Evolutionary conservation across 2,113 vertebrate species (phyloP), one percentile per base, ranked within the genome.

Genomic region (Triplophysa dalaica): DNA sequence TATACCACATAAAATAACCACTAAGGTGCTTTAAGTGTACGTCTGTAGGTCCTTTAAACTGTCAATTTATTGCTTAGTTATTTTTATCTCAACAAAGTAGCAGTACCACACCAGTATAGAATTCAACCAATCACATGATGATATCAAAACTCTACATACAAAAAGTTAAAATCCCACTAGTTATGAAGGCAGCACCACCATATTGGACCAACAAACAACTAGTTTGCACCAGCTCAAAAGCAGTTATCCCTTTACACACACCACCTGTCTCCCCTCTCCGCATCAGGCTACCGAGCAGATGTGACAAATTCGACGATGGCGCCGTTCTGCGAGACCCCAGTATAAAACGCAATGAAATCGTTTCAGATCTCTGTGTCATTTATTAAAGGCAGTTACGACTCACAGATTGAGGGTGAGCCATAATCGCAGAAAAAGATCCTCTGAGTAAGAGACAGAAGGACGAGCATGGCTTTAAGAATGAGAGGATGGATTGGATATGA

Each of bases 351-450:
- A 3, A 16, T 21, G 4, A 56, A 56, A 56, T 56, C 19, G 17
- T 56, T 19, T 19, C 13, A 56, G 13, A 3, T 56, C 6, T 56
- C 48, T 4, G 48, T n/a, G 7, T 56, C 19, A 56, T 21, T 56
- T 6, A 21, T 21, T 21, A 8, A 19, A 8, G 2, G 54, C 54
- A 58, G 54, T 10, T 56, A 21, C 54, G 16, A 21, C 54, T 58
- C 54, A 21, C 16, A 16, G 16, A 52, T 17, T 52, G 54, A 58
- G 9, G 7, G n/a, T 8, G 8, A 10, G 54, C 5, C 22, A 66
- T 73, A 80, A 80, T 66, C 78, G 66, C n/a, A 48, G 60, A 24
- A 14, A 72, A 74, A 56, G 54, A 58, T 52, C 13, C 16, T 52
- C 50, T 52, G 16, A 52, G 16, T 16, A 16, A 16, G 13, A 52